Evolutionary conservation across 2,113 vertebrate species (phyloP).

Genomic region (Phoxinus phoxinus): DNA sequence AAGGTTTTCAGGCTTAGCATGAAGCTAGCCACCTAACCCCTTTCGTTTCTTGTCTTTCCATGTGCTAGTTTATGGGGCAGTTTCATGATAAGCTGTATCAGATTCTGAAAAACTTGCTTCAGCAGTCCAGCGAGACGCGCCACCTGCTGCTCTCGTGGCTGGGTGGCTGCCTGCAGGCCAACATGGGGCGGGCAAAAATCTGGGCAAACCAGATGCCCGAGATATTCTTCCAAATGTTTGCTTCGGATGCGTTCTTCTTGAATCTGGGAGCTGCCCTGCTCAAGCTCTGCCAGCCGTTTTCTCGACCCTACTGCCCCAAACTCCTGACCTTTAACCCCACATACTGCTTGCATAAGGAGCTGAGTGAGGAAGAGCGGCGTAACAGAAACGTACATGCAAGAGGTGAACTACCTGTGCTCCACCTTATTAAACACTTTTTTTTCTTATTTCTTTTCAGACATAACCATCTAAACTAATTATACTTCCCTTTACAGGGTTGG

Average conservation of each 20-base stretch:
- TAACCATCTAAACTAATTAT: background rate
- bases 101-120: constrained; percentile 92
- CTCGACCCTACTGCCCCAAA: constrained; percentile 86
- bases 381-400: constrained; percentile 90
- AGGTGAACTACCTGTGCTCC: constrained; percentile 72
- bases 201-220: constrained; percentile 99
- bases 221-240: constrained; percentile 96
- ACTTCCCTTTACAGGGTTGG: constrained; percentile 81
- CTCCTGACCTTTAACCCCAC: constrained; percentile 95
- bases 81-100: constrained; percentile 97
- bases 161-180: constrained; percentile 92
- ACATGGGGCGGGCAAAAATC: constrained; percentile 92
- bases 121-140: constrained; percentile 89
- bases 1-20: background rate
- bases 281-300: constrained; percentile 98
- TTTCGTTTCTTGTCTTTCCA: constrained; percentile 21
- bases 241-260: constrained; percentile 95
- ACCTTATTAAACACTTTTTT: background rate
- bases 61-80: constrained; percentile 89
- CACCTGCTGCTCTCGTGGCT: constrained; percentile 94
- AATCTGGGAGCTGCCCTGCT: constrained; percentile 92
- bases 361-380: constrained; percentile 91
- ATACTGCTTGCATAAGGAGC: constrained; percentile 91
- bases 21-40: background rate
- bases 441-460: background rate